phyloP scores from a whole-genome alignment of 64 coral and sea anemone species.

The Montipora capricornis region DNA sequence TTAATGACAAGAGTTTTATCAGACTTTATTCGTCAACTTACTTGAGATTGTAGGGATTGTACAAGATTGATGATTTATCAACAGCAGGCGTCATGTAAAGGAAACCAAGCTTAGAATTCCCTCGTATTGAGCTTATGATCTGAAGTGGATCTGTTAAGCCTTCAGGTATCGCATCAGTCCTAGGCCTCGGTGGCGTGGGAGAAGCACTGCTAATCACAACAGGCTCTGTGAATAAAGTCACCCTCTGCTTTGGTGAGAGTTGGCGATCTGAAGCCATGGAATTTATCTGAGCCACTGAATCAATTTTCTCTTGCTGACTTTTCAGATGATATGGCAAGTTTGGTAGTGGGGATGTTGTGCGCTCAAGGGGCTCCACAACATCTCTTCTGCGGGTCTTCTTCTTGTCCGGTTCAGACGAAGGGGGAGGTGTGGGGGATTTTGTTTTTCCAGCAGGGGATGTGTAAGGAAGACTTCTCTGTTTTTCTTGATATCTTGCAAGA shows the following conservation, averaged over 20 bases:
- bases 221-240: constrained; percentile 9
- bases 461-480: constrained; percentile 70
- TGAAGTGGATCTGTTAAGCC: constrained; percentile 81
- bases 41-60: constrained; percentile 99
- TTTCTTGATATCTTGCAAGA: constrained; percentile 90
- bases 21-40: constrained; percentile 48
- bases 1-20: no score
- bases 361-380: constrained; percentile 79
- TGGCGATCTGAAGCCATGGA: constrained; percentile 6
- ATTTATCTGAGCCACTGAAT: constrained; percentile 65
- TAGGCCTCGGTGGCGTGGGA: neutral
- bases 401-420: constrained; percentile 67
- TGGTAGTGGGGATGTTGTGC: constrained; percentile 86
- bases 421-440: constrained; percentile 83
- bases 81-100: constrained; percentile 97
- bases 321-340: constrained; percentile 85
- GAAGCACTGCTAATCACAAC: neutral
- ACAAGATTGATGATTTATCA: constrained; percentile 94
- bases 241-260: constrained; percentile 53
- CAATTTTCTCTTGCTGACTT: constrained; percentile 83
- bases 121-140: constrained; percentile 76
- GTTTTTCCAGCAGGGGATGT: constrained; percentile 70
- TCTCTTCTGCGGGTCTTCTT: constrained; percentile 79
- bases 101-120: constrained; percentile 94
- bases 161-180: constrained; percentile 31